phyloP scores from a whole-genome alignment of 2,888 invertebrate species.

The Apodemia zela region DNA sequence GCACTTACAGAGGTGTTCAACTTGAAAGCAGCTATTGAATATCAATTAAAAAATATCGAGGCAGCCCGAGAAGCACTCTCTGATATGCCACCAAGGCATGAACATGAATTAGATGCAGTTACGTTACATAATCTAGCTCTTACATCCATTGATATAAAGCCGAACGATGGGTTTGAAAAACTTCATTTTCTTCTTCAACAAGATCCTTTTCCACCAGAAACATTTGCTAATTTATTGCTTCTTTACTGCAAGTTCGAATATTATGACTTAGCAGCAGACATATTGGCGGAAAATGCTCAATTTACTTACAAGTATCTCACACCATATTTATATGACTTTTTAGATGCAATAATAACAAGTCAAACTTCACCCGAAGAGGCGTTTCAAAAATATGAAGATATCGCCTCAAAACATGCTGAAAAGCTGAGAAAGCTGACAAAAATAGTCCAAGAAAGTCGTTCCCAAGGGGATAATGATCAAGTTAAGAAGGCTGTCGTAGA shows the following conservation, averaged over 20 bases:
- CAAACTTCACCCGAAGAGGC: slow-evolving; percentile 98
- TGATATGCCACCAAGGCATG: slow-evolving; percentile 95
- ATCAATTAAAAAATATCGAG: slow-evolving; percentile 88
- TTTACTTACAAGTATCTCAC: slow-evolving; percentile 97
- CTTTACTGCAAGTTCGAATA: slow-evolving; percentile 98
- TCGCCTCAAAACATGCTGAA: slow-evolving; percentile 95
- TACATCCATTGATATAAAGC: slow-evolving; percentile 90
- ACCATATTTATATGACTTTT: slow-evolving; percentile 95
- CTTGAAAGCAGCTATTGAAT: slow-evolving; percentile 98
- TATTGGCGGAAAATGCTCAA: slow-evolving; percentile 97
- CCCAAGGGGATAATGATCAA: slow-evolving; percentile 92
- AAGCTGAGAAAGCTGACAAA: slow-evolving; percentile 94
- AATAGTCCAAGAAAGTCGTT: slow-evolving; percentile 94
- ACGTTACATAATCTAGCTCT: slow-evolving; percentile 98
- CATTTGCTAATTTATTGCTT: slow-evolving; percentile 96
- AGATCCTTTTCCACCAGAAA: slow-evolving; percentile 98
- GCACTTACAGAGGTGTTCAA: slow-evolving; percentile 99
- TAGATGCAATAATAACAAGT: slow-evolving; percentile 97
- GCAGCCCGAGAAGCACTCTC: slow-evolving; percentile 92
- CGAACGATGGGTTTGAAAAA: slow-evolving; percentile 95
- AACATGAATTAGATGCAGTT: slow-evolving; percentile 98
- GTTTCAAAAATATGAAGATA: slow-evolving; percentile 95
- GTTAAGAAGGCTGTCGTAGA: slow-evolving; percentile 94
- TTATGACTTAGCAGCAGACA: slow-evolving; percentile 98
- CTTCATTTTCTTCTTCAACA: slow-evolving; percentile 93